Percentiles rank a stretch among this genome's conserved stretches.
These are phyloP conservation scores for Microcebus ravelobensis DNA, from an alignment of 2,113 vertebrate genomes.

Conservation along the genomic window DNA sequence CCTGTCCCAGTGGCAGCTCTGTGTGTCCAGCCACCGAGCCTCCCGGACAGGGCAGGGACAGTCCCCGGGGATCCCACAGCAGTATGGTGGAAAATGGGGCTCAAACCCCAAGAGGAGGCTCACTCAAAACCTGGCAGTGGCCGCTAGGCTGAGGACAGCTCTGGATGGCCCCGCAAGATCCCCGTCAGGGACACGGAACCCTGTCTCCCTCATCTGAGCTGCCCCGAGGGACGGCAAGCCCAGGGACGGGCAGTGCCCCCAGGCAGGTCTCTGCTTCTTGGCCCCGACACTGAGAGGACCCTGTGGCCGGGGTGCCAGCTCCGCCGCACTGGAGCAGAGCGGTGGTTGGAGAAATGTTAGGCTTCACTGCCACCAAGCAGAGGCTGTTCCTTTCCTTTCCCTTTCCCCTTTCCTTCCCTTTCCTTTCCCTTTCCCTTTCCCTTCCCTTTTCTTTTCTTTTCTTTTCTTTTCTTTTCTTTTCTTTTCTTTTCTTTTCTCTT, in stretches of 20 bases:
- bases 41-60: neutral
- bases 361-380: neutral
- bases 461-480: too few species aligned
- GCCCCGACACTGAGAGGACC: accelerated
- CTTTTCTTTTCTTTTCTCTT: too few species aligned
- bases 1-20: too few species aligned
- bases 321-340: accelerated
- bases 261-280: too few species aligned
- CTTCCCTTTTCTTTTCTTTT: too few species aligned
- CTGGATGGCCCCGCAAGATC: accelerated
- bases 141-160: accelerated
- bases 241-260: neutral
- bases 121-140: accelerated
- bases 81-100: neutral
- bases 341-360: accelerated
- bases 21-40: too few species aligned
- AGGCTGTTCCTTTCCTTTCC: too few species aligned
- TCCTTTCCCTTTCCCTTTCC: too few species aligned
- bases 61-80: neutral
- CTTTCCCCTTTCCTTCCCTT: too few species aligned
- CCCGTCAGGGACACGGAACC: neutral
- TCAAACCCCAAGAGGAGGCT: too few species aligned
- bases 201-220: accelerated
- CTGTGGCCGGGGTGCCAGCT: neutral
- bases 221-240: accelerated